These are phyloP conservation scores for Lepidochrysops patricia DNA, from an alignment of 2,888 invertebrate genomes.

Conservation along the genomic window DNA sequence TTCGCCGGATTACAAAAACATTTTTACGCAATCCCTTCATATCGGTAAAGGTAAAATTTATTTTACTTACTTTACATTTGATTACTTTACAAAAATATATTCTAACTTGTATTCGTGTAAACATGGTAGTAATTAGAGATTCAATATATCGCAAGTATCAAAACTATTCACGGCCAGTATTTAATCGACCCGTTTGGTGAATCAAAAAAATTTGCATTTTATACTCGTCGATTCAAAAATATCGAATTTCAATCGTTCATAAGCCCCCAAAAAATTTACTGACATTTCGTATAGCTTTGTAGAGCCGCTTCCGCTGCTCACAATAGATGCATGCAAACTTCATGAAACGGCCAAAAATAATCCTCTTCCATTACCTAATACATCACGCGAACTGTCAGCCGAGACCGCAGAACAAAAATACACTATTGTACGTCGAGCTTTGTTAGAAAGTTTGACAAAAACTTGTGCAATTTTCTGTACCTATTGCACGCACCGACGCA, in stretches of 20 bases:
- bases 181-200: not conserved
- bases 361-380: conserved; percentile 65
- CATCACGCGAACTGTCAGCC: conserved; percentile 71
- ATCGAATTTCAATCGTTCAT: conserved; percentile 42
- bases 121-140: too few relatives aligned
- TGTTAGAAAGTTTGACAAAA: conserved; percentile 65
- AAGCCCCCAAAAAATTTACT: conserved; percentile 45
- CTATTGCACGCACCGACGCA: conserved; percentile 52
- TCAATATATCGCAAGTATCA: not conserved
- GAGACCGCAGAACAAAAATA: conserved; percentile 73
- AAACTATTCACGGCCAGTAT: not conserved
- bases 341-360: conserved; percentile 73
- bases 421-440: conserved; percentile 60
- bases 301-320: conserved; percentile 62
- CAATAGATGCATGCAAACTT: conserved; percentile 72
- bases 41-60: not conserved
- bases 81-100: too few relatives aligned
- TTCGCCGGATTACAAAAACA: not conserved
- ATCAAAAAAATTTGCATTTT: not conserved
- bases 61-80: not conserved
- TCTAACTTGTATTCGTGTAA: too few relatives aligned
- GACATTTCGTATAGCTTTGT: conserved; percentile 63
- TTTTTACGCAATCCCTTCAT: conserved; percentile 1
- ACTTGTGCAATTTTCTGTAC: conserved; percentile 64
- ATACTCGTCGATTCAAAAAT: conserved; percentile 46